A percentile compares a stretch with the other conserved stretches of the same genome.
Evolutionary conservation across 2,113 vertebrate species (phyloP).

Genomic region (Rattus rattus): DNA sequence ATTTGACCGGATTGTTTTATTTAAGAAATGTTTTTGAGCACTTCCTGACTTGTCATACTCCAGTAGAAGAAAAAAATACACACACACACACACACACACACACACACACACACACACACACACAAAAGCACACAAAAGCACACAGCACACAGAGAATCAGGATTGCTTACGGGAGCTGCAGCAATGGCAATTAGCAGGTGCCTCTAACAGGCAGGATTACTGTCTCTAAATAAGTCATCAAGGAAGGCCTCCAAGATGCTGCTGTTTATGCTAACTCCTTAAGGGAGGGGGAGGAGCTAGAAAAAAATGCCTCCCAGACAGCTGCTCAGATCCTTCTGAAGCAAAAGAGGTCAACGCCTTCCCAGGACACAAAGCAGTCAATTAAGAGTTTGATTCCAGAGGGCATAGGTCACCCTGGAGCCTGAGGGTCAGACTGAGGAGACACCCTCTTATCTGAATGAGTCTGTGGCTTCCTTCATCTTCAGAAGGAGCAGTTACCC

Average conservation of each 20-base stretch:
- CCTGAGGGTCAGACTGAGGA: not conserved
- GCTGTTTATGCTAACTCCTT: not conserved
- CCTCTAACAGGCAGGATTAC: not conserved
- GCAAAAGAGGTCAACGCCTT: not conserved
- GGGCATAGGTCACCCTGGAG: fast-evolving
- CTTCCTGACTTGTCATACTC: slow-evolving; percentile 1
- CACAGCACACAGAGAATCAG: not conserved
- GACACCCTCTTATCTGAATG: not conserved
- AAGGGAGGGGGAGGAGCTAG: not conserved
- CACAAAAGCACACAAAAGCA: not conserved
- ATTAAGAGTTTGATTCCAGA: fast-evolving
- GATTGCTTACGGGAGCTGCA: not conserved
- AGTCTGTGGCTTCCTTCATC: not conserved
- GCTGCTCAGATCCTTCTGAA: not conserved
- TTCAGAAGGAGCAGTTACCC: not conserved
- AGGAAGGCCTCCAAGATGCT: not conserved
- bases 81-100: not conserved
- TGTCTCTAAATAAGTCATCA: not conserved
- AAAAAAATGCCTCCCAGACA: not conserved
- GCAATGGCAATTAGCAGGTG: not conserved
- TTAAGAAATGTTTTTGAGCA: slow-evolving; percentile 14
- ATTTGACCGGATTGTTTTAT: not conserved
- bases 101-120: not conserved
- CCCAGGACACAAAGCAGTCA: not conserved
- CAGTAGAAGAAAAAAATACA: not conserved